phyloP scores from a whole-genome alignment of 2,888 invertebrate species.

The Parasteatoda lunata region DNA sequence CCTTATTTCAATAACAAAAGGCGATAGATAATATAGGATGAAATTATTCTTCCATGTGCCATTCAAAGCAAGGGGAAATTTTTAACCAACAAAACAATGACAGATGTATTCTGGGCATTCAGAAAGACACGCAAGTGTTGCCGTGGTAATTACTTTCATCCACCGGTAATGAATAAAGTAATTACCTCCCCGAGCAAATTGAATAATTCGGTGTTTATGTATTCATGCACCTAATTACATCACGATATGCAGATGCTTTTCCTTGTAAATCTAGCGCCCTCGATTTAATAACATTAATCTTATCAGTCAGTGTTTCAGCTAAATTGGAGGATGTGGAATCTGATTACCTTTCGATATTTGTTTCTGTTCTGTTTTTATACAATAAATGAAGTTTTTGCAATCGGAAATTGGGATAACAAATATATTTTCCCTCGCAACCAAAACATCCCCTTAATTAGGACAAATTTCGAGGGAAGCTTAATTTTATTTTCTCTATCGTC shows the following conservation, averaged over 20 bases:
- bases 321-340: constrained; percentile 26
- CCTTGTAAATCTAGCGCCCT: constrained; percentile 19
- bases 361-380: background rate
- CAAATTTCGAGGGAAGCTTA: too few relatives aligned
- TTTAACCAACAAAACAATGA: background rate
- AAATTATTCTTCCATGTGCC: too few relatives aligned
- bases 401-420: constrained; percentile 11
- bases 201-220: constrained; percentile 59
- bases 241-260: constrained; percentile 50
- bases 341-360: background rate
- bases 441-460: too few relatives aligned
- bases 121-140: constrained; percentile 25
- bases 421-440: too few relatives aligned
- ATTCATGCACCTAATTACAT: constrained; percentile 56
- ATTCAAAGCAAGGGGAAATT: background rate
- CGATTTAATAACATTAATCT: constrained; percentile 52
- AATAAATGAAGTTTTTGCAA: constrained; percentile 11
- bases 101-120: constrained; percentile 6
- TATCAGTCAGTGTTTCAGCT: constrained; percentile 11
- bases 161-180: constrained; percentile 55
- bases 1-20: too few relatives aligned
- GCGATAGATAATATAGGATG: too few relatives aligned
- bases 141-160: constrained; percentile 54
- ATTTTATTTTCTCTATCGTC: too few relatives aligned
- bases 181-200: constrained; percentile 47